These are phyloP conservation scores for Mechanitis messenoides DNA, from an alignment of 2,888 invertebrate species.

Conservation along the genomic window DNA sequence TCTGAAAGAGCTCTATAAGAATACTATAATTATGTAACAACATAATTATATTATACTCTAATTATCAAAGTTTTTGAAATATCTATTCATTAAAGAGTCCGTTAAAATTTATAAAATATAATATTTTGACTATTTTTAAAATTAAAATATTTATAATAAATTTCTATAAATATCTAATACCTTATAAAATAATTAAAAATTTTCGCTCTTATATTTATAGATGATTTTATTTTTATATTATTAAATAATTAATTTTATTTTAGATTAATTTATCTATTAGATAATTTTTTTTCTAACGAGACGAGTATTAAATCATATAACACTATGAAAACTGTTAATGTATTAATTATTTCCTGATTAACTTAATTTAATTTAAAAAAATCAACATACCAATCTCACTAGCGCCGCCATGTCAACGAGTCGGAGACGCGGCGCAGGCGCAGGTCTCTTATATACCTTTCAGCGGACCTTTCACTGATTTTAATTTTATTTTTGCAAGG, in stretches of 20 bases:
- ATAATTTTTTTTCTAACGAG: no score
- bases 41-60: background rate
- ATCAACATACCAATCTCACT: slow-evolving; percentile 64
- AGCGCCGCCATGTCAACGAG: slow-evolving; percentile 44
- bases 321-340: no score
- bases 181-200: no score
- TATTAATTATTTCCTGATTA: background rate
- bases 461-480: slow-evolving; percentile 65
- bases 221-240: no score
- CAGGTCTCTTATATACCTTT: slow-evolving; percentile 58
- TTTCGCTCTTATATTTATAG: no score
- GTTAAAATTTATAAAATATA: background rate
- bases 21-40: no score
- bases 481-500: slow-evolving; percentile 35
- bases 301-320: no score
- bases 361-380: background rate
- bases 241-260: no score
- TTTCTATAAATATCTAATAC: no score
- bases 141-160: no score
- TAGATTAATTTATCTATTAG: no score
- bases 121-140: no score
- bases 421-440: slow-evolving; percentile 66
- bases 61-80: background rate
- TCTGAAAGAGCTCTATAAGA: background rate
- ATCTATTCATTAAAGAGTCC: background rate